Percentiles rank a stretch among this genome's conserved stretches.
These are phyloP conservation scores for Aphelocoma coerulescens DNA, from an alignment of 2,113 vertebrate species.

Conservation along the genomic window DNA sequence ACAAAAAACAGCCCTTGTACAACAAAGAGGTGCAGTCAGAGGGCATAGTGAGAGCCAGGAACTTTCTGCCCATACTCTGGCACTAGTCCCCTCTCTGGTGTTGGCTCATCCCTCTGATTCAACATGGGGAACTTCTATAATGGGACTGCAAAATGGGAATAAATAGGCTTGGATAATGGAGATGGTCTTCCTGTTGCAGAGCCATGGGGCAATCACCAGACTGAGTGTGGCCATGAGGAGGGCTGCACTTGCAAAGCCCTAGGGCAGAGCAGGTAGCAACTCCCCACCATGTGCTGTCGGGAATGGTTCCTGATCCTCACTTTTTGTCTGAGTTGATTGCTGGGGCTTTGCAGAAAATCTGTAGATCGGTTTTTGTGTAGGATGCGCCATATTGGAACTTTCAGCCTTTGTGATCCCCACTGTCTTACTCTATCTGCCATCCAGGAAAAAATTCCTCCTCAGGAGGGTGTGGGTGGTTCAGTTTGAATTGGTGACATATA, in stretches of 20 bases:
- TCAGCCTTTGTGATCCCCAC: neutral
- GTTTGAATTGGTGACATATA: neutral
- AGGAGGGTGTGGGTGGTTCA: accelerated
- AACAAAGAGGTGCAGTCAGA: neutral
- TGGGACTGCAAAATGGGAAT: neutral
- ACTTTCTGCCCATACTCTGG: neutral
- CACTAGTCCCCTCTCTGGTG: neutral
- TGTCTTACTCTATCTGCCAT: neutral
- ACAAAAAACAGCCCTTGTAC: accelerated
- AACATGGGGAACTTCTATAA: neutral
- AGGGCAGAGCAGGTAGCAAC: neutral
- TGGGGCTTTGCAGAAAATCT: neutral
- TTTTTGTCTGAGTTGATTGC: neutral
- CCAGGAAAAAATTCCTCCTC: neutral
- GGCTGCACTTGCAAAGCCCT: neutral
- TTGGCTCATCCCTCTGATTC: neutral
- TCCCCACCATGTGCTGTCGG: neutral
- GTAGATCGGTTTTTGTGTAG: neutral
- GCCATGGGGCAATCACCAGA: neutral
- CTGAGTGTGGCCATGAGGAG: neutral
- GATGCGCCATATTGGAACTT: neutral
- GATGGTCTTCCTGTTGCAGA: neutral
- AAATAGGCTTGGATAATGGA: neutral
- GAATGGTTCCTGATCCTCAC: neutral
- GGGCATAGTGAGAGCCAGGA: neutral